Conservation (phyloP, 1,140 invertebrate species). For the Hydropsyche tenuis region DNA sequence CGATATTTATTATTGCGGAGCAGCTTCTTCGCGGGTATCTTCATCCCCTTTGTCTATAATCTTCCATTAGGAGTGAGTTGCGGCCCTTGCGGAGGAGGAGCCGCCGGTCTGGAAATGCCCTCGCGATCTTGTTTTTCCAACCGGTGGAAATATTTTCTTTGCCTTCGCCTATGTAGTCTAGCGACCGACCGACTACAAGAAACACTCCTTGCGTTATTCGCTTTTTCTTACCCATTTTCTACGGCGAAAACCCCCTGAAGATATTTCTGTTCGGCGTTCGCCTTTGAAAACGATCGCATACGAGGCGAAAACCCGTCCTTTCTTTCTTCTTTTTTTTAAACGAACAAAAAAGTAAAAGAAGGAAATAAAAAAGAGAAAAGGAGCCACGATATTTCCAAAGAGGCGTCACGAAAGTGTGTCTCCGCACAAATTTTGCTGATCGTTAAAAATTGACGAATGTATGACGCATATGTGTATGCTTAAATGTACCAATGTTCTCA, state of each 20-base stretch:
- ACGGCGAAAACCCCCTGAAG: neutral
- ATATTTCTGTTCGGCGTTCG: slow-evolving; percentile 27
- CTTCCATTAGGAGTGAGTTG: slow-evolving; percentile 14
- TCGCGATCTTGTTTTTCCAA: slow-evolving; percentile 35
- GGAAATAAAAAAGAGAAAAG: neutral
- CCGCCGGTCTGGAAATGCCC: slow-evolving; percentile 17
- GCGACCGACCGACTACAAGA: slow-evolving; percentile 14
- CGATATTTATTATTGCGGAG: slow-evolving; percentile 45
- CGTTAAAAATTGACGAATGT: slow-evolving; percentile 3
- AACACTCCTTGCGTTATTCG: neutral
- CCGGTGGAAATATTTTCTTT: slow-evolving; percentile 35
- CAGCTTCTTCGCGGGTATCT: slow-evolving; percentile 31
- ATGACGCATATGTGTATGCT: neutral
- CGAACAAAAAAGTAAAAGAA: neutral
- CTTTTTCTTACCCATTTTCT: neutral
- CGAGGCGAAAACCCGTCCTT: slow-evolving; percentile 2
- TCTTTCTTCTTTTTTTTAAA: neutral
- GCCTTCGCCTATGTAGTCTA: neutral
- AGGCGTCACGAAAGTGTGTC: neutral
- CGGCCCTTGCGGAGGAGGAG: neutral
- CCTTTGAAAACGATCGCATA: slow-evolving; percentile 30
- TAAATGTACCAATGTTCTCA: no score
- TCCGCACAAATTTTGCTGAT: slow-evolving; percentile 1
- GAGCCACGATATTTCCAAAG: neutral
- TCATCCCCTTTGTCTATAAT: slow-evolving; percentile 42